Percentiles rank a stretch among this genome's conserved stretches.
phyloP scores from a whole-genome alignment of 2,888 invertebrate species.

The Liopterus haemorrhoidalis region DNA sequence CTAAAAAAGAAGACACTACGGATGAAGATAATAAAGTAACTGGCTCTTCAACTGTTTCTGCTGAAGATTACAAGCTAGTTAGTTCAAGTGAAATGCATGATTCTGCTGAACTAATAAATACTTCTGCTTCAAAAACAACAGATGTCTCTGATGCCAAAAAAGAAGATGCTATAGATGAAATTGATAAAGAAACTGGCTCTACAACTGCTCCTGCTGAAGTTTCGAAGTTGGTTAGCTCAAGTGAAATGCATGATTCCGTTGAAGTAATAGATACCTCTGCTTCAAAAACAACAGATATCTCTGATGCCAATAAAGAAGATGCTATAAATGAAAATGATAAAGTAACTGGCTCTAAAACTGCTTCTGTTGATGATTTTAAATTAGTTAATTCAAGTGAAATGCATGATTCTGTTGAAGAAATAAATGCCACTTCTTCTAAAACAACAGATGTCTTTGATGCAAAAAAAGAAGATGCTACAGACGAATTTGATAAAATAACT shows the following conservation, averaged over 20 bases:
- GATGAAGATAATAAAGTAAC: slow-evolving; percentile 12
- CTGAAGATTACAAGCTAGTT: not conserved
- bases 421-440: slow-evolving; percentile 5
- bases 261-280: not conserved
- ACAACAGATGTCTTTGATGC: slow-evolving; percentile 6
- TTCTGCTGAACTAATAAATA: not conserved
- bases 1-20: slow-evolving; percentile 13
- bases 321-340: slow-evolving; percentile 12
- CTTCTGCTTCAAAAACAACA: too few species aligned
- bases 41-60: slow-evolving; percentile 13
- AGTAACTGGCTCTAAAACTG: slow-evolving; percentile 1
- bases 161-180: slow-evolving; percentile 11
- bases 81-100: not conserved
- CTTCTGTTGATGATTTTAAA: slow-evolving; percentile 30
- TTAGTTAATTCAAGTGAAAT: not conserved
- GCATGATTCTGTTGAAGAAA: not conserved
- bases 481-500: slow-evolving; percentile 12
- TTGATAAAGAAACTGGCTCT: slow-evolving; percentile 10
- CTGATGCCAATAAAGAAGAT: slow-evolving; percentile 13
- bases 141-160: too few species aligned
- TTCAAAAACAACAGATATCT: too few species aligned
- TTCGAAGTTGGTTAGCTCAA: not conserved
- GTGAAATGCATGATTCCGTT: not conserved
- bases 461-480: slow-evolving; percentile 10
- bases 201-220: too few species aligned